phyloP scores from a whole-genome alignment of 2,888 invertebrate genomes.

The Pomacea canaliculata region DNA sequence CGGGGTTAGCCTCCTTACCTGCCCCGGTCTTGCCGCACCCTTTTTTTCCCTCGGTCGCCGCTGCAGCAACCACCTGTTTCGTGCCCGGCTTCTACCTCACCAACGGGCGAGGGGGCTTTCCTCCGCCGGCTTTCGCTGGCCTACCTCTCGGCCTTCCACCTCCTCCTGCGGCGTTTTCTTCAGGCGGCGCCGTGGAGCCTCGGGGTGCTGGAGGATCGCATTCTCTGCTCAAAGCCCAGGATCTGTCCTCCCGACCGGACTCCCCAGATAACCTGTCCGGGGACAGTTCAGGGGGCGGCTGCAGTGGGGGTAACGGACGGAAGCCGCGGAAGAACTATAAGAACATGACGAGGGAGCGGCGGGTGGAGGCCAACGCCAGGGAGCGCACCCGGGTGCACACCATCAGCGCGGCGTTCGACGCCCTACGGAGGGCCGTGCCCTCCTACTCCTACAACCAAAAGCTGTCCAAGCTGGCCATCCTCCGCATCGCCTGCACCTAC shows the following conservation, averaged over 20 bases:
- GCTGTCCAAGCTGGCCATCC: slow-evolving; percentile 90
- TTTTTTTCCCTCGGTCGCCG: slow-evolving; percentile 21
- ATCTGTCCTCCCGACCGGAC: slow-evolving; percentile 20
- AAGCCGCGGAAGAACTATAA: slow-evolving; percentile 81
- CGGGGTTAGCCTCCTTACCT: not conserved
- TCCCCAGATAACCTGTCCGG: slow-evolving; percentile 33
- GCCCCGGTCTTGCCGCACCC: slow-evolving; percentile 14
- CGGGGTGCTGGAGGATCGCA: not conserved
- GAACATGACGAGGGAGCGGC: slow-evolving; percentile 91
- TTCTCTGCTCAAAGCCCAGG: slow-evolving; percentile 12
- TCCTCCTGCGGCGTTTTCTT: slow-evolving; percentile 22
- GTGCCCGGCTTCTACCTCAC: slow-evolving; percentile 32
- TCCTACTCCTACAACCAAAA: slow-evolving; percentile 94
- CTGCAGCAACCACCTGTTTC: slow-evolving; percentile 26
- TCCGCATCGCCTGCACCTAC: slow-evolving; percentile 93
- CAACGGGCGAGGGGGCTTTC: slow-evolving; percentile 18
- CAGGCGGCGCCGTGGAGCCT: not conserved
- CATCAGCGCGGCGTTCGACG: slow-evolving; percentile 95
- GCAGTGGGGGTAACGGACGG: slow-evolving; percentile 31
- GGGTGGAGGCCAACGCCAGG: slow-evolving; percentile 94
- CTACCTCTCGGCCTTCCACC: slow-evolving; percentile 25
- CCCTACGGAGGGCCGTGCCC: slow-evolving; percentile 85
- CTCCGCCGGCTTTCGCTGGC: slow-evolving; percentile 14
- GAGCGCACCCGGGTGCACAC: slow-evolving; percentile 94
- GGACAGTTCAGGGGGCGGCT: slow-evolving; percentile 9